These are phyloP conservation scores for Syrmaticus mikado DNA, from an alignment of 2,113 vertebrate genomes.

Conservation along the genomic window DNA sequence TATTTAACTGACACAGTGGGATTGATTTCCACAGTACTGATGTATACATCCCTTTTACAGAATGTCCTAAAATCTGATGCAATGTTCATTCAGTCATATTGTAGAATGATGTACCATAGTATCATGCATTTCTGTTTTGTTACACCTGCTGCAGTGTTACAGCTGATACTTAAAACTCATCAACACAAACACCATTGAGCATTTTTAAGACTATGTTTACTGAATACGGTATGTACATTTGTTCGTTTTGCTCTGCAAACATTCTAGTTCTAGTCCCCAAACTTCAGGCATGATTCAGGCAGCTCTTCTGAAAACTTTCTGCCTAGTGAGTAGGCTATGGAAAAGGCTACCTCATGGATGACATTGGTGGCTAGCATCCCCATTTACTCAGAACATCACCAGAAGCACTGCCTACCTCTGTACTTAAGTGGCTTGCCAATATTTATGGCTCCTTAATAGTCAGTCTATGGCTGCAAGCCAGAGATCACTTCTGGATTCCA, in stretches of 20 bases:
- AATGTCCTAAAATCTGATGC: background rate
- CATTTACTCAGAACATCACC: background rate
- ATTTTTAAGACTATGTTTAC: background rate
- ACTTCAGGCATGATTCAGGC: background rate
- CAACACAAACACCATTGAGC: background rate
- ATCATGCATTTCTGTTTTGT: background rate
- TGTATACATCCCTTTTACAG: background rate
- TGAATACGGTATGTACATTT: background rate
- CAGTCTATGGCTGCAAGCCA: background rate
- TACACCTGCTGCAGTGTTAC: background rate
- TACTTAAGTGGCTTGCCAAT: background rate
- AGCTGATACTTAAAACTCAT: background rate
- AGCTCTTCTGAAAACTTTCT: background rate
- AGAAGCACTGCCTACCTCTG: background rate
- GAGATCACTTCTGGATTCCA: background rate
- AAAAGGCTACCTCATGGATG: background rate
- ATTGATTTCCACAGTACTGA: background rate
- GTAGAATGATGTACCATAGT: background rate
- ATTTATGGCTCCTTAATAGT: background rate
- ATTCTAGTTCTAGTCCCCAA: background rate
- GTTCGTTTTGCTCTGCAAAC: background rate
- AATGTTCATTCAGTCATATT: background rate
- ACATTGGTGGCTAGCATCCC: background rate
- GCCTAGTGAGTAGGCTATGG: background rate
- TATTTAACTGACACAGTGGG: fast-evolving